Conservation (phyloP, 2,888 invertebrate species). For the Aspidiotus destructor region DNA sequence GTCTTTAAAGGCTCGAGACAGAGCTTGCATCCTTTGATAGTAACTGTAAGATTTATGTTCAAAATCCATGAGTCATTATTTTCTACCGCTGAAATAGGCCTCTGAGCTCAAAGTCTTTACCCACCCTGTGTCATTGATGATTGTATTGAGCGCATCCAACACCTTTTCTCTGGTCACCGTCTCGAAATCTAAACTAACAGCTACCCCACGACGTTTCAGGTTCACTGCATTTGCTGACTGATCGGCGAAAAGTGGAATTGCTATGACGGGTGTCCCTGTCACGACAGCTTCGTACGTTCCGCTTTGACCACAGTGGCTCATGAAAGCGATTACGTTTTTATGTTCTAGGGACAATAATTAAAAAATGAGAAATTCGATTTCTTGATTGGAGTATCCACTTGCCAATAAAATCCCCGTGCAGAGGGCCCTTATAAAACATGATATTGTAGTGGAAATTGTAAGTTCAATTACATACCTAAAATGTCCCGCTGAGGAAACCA, state of each 20-base stretch:
- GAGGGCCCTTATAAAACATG: background rate
- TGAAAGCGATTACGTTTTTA: background rate
- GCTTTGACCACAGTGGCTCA: background rate
- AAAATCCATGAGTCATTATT: background rate
- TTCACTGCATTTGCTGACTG: background rate
- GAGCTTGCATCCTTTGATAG: constrained; percentile 8
- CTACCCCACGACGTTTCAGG: background rate
- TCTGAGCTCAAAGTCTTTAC: background rate
- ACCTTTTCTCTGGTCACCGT: background rate
- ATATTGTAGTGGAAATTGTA: background rate
- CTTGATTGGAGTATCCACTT: too few relatives aligned
- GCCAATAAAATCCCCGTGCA: too few relatives aligned
- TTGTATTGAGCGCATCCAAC: background rate
- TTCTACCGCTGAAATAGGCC: too few relatives aligned
- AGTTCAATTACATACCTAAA: background rate
- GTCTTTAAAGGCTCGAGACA: constrained; percentile 10
- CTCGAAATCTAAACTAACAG: background rate
- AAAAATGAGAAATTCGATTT: background rate
- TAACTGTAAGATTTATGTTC: background rate
- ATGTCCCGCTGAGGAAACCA: too few relatives aligned
- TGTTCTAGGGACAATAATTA: background rate
- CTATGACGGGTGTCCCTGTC: background rate
- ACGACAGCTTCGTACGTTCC: background rate
- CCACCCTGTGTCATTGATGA: background rate
- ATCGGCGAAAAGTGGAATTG: background rate